Percentiles rank a stretch among this genome's conserved stretches.
Evolutionary conservation across 2,113 vertebrate species (phyloP).

Genomic region (Aldabrachelys gigantea): DNA sequence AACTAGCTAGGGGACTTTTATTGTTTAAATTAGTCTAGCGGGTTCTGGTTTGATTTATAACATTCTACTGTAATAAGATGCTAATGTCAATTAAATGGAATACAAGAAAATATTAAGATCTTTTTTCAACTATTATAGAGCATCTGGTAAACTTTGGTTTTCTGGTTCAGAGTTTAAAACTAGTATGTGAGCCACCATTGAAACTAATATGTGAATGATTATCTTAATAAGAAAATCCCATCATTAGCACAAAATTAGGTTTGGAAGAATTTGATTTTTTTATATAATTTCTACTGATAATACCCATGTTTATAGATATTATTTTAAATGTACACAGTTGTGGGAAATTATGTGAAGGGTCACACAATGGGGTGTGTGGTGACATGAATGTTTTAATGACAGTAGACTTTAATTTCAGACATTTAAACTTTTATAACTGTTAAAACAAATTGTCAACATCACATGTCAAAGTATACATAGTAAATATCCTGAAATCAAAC

Average conservation of each 20-base stretch:
- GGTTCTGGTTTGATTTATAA: not conserved
- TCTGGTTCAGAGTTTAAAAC: not conserved
- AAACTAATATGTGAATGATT: not conserved
- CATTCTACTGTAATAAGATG: not conserved
- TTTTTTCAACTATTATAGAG: not conserved
- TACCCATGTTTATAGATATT: not conserved
- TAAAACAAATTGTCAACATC: not conserved
- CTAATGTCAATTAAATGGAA: not conserved
- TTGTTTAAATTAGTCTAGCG: not conserved
- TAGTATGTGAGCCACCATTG: not conserved
- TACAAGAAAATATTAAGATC: not conserved
- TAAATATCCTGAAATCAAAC: not conserved
- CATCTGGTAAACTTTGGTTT: not conserved
- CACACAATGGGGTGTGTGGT: not conserved
- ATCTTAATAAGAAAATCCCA: not conserved
- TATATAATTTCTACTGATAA: not conserved
- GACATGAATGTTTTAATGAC: not conserved
- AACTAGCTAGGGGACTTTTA: not conserved
- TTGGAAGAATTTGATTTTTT: not conserved
- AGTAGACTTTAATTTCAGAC: not conserved
- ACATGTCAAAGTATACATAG: not conserved
- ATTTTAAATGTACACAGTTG: not conserved
- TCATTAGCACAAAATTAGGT: not conserved
- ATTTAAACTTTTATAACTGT: not conserved
- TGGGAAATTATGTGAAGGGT: not conserved